A percentile compares a stretch with the other conserved stretches of the same genome.
Conservation (phyloP, 2,113 vertebrate genomes). For the Lontra canadensis region DNA sequence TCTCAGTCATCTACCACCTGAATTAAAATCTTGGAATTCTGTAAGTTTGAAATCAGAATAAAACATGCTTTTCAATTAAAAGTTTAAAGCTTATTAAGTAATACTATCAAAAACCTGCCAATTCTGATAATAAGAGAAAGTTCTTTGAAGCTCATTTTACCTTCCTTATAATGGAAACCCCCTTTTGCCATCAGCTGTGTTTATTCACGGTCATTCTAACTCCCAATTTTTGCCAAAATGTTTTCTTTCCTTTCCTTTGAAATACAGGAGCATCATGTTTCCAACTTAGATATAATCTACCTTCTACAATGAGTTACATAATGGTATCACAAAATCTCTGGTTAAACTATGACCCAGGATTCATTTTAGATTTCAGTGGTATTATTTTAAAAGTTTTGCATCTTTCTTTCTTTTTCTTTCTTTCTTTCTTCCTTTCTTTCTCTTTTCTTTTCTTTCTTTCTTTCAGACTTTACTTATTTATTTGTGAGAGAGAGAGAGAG, state of each 20-base stretch:
- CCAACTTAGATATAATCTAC: conserved; percentile 76
- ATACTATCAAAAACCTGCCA: conserved; percentile 65
- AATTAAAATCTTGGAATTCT: conserved; percentile 33
- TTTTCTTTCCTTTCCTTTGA: conserved; percentile 72
- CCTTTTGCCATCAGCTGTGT: conserved; percentile 80
- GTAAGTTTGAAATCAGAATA: conserved; percentile 47
- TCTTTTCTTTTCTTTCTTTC: too few species aligned
- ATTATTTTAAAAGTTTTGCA: conserved; percentile 49
- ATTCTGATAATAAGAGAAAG: conserved; percentile 42
- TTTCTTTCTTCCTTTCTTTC: too few species aligned
- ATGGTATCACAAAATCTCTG: conserved; percentile 76
- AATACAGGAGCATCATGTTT: conserved; percentile 83
- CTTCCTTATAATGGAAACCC: conserved; percentile 81
- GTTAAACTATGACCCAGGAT: conserved; percentile 61
- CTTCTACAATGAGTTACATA: conserved; percentile 68
- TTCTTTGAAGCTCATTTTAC: conserved; percentile 78
- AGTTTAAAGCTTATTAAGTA: conserved; percentile 53
- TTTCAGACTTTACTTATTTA: background rate
- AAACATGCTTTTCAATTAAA: conserved; percentile 57
- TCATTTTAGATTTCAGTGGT: conserved; percentile 37
- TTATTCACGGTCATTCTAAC: conserved; percentile 80
- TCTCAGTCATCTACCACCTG: background rate
- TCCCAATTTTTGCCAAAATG: conserved; percentile 77
- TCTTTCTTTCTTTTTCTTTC: background rate
- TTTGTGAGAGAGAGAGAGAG: background rate